Conservation (phyloP, 2,113 vertebrate genomes). For the Probosciger aterrimus region DNA sequence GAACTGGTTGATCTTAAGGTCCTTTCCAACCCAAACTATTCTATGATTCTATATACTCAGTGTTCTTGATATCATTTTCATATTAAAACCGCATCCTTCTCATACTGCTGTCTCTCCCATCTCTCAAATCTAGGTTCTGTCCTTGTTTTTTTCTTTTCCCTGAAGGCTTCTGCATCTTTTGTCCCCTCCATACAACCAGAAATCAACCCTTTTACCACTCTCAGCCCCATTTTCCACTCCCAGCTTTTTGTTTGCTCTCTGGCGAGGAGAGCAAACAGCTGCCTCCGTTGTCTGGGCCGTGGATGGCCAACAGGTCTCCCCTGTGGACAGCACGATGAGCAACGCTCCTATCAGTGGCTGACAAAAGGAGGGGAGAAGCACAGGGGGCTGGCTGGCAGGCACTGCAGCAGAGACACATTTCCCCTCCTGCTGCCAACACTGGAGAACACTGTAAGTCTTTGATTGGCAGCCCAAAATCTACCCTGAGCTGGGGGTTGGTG, state of each 20-base stretch:
- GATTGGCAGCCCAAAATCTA: background rate
- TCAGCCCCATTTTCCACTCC: background rate
- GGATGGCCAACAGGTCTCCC: slow-evolving; percentile 66
- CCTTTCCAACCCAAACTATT: background rate
- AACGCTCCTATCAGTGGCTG: slow-evolving; percentile 14
- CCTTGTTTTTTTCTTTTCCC: background rate
- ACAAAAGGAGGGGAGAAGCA: background rate
- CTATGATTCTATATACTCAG: background rate
- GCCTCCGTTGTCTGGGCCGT: slow-evolving; percentile 24
- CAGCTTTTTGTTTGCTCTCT: slow-evolving; percentile 10
- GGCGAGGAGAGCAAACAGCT: slow-evolving; percentile 52
- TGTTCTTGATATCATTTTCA: background rate
- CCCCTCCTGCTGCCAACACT: background rate
- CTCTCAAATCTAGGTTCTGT: background rate
- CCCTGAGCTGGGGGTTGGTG: background rate
- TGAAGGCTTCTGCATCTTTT: background rate
- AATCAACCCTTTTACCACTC: background rate
- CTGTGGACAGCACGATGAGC: background rate
- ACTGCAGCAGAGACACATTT: background rate
- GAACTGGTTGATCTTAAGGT: background rate
- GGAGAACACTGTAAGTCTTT: background rate
- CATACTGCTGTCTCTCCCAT: too few relatives aligned
- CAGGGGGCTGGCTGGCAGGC: background rate
- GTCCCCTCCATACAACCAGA: background rate
- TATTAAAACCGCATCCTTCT: background rate